These are phyloP conservation scores for human DNA, from an alignment of 2,113 vertebrate species.

Conservation along the genomic window GRCh38 chr13:27456001-27456500, in stretches of 20 bases:
- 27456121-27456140: conserved; percentile 88
- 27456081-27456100: conserved; percentile 84
- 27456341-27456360: conserved; percentile 7
- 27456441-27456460: neutral
- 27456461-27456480: neutral
- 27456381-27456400: neutral
- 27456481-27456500: neutral
- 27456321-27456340: conserved; percentile 53
- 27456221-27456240: conserved; percentile 45
- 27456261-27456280: conserved; percentile 41
- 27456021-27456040: conserved; percentile 89
- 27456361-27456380: neutral
- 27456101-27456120: conserved; percentile 88
- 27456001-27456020: conserved; percentile 83
- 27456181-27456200: conserved; percentile 85
- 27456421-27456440: neutral
- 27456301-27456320: conserved; percentile 37
- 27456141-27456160: conserved; percentile 85
- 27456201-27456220: conserved; percentile 64
- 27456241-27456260: conserved; percentile 66
- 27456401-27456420: neutral
- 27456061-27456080: conserved; percentile 85
- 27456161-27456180: conserved; percentile 85
- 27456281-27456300: conserved; percentile 51
- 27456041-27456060: conserved; percentile 86